phyloP scores from a whole-genome alignment of 2,888 invertebrate genomes.

The Dendrolimus houi region DNA sequence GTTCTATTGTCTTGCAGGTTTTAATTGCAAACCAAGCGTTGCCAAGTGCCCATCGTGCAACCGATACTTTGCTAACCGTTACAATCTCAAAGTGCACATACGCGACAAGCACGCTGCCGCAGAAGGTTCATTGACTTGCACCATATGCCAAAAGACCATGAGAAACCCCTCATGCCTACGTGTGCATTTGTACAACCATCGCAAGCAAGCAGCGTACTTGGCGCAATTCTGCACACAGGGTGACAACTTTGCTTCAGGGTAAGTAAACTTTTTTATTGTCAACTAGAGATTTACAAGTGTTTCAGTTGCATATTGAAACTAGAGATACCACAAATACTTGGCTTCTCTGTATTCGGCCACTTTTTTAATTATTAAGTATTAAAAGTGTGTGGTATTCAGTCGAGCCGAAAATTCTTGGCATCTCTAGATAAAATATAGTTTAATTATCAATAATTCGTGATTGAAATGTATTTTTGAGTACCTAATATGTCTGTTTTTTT shows the following conservation, averaged over 20 bases:
- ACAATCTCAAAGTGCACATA: constrained; percentile 83
- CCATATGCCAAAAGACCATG: constrained; percentile 82
- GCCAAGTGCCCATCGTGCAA: constrained; percentile 80
- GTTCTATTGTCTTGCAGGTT: constrained; percentile 28
- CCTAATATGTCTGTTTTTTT: too few species aligned
- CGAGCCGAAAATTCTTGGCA: too few species aligned
- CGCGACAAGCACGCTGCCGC: constrained; percentile 83
- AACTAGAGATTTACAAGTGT: too few species aligned
- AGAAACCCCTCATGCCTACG: constrained; percentile 78
- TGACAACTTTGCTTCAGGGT: constrained; percentile 13
- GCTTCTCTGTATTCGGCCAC: too few species aligned
- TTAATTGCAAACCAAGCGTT: constrained; percentile 69
- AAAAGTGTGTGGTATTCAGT: too few species aligned
- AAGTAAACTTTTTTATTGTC: too few species aligned
- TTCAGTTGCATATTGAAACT: too few species aligned
- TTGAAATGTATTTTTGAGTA: too few species aligned
- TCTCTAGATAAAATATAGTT: too few species aligned
- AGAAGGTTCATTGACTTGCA: constrained; percentile 80
- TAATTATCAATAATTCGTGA: too few species aligned
- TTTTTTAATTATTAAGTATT: too few species aligned
- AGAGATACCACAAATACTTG: too few species aligned
- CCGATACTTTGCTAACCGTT: constrained; percentile 79
- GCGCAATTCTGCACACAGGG: constrained; percentile 52
- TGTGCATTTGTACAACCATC: constrained; percentile 80
- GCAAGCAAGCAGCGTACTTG: constrained; percentile 74